Base-by-base conservation (phyloP, 2,113 vertebrate species). In the Ictalurus furcatus region DNA sequence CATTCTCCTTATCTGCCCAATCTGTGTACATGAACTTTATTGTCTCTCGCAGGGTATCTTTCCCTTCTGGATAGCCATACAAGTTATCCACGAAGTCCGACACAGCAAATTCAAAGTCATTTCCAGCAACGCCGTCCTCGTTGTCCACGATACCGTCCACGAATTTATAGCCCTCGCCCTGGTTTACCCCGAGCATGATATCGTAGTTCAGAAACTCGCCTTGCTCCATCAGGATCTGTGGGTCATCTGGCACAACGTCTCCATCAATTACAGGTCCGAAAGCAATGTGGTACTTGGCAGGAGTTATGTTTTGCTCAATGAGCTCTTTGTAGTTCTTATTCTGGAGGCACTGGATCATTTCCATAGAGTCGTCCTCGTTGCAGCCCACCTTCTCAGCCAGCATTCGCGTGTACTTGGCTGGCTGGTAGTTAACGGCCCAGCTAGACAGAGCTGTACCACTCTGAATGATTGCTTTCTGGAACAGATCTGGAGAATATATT, bases 1-100 rank as follows among this genome's bases (percentile, higher is more conserved):
- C 96, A 65, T 98, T 98, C 91, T 99, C 98, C 16, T 97, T 97
- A 88, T 99, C 98, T 0, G 98, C 98, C 98, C 98, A 99, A 93
- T 99, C 98, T 0, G 98, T 99, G 95, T 99, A 99, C 98, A 99
- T 99, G 93, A 99, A 99, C 94, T 98, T 97, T 91, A 99, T 98
- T 78, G 98, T 99, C 91, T 99, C 98, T 79, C 98, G 92, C 73
- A 99, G 91, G 0, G 98, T 97, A 88, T 98, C 98, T 37, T 97
- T 96, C 17, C 97, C 98, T 91, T 98, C 97, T 0, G 98, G 98
- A 90, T 98, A 97, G 89, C 98, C 98, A 7, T 99, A 99, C 0
- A 99, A 94, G 92, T 97, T 97, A 92, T 99, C 97, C 90, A 99
- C 98, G 87, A 99, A 99, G 94, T 97, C 97, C 0, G 98, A 97